phyloP scores from a whole-genome alignment of 2,888 invertebrate species.

The Sminthurinus aureus region DNA sequence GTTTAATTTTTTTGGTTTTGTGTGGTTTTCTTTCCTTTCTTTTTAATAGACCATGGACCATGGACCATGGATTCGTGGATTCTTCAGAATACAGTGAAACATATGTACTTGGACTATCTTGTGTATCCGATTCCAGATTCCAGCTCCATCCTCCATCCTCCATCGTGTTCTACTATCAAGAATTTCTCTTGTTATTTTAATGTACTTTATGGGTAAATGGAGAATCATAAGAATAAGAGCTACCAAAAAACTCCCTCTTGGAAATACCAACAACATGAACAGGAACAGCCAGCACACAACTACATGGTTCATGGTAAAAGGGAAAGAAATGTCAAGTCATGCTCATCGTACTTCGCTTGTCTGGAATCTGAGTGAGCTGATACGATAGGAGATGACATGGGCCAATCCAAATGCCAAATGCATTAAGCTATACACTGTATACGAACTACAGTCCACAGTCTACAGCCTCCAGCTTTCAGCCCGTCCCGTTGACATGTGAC shows the following conservation, averaged over 20 bases:
- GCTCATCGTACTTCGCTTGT: conserved; percentile 16
- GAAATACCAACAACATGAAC: not conserved
- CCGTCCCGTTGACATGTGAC: conserved; percentile 33
- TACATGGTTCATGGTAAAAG: not conserved
- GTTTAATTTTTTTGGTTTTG: not conserved
- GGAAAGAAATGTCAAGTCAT: no score
- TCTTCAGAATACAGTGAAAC: no score
- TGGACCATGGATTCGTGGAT: no score
- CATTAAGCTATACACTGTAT: conserved; percentile 42
- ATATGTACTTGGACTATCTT: no score
- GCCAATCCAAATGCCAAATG: conserved; percentile 38
- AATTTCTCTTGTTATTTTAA: conserved; percentile 10
- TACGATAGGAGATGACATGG: conserved; percentile 34
- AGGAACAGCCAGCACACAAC: not conserved
- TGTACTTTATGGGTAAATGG: conserved; percentile 21
- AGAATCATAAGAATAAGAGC: not conserved
- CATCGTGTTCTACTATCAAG: not conserved
- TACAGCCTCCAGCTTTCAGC: not conserved
- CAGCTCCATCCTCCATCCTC: no score
- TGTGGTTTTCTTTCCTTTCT: no score
- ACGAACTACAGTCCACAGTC: not conserved
- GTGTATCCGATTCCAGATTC: no score
- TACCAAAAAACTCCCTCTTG: not conserved
- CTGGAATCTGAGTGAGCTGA: conserved; percentile 32
- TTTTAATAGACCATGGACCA: not conserved